Evolutionary conservation across 2,113 vertebrate genomes (phyloP), one percentile per base, ranked within the genome.

Genomic region (Narcine bancroftii): DNA sequence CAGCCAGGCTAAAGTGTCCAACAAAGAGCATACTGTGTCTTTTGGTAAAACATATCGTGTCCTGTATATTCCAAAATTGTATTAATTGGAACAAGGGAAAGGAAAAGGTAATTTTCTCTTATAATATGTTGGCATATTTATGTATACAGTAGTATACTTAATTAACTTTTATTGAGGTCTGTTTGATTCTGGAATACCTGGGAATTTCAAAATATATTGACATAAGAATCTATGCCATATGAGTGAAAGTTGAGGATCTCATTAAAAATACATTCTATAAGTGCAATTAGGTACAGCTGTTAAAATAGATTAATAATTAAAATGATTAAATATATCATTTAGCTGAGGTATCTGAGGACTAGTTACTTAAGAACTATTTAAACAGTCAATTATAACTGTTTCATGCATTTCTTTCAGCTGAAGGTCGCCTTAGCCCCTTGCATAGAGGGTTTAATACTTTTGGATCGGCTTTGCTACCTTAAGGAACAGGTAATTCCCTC

Each of bases 361-460:
- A 45, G 63, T 45, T 47, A 92, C 15, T 60, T 77, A 60, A 26
- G 39, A 76, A 56, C 47, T 45, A 65, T 45, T 92, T 92, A 77
- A 65, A 42, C 50, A 76, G 21, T 56, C 47, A 45, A 47, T 21
- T 92, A 33, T 9, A 91, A 91, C 36, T 69, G 24, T 75, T 92
- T 76, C 36, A 24, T 92, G 42, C 66, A 92, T 45, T 47, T 2
- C 92, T 95, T 95, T 93, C 93, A 99, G 98, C 17, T 99, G 94
- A 99, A 99, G 95, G 97, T 99, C 94, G 95, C 96, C 71, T 95
- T 99, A 95, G 98, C 98, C 94, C 98, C 99, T 63, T 99, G 98
- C 93, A 96, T 99, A 91, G 99, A 99, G 94, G 96, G 97, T 92
- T 94, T 99, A 94, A 97, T 99, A 93, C 97, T 99, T 94, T 96